A percentile compares a stretch with the other conserved stretches of the same genome.
Conservation (phyloP, 2,888 invertebrate species). For the Blastobasis adustella region DNA sequence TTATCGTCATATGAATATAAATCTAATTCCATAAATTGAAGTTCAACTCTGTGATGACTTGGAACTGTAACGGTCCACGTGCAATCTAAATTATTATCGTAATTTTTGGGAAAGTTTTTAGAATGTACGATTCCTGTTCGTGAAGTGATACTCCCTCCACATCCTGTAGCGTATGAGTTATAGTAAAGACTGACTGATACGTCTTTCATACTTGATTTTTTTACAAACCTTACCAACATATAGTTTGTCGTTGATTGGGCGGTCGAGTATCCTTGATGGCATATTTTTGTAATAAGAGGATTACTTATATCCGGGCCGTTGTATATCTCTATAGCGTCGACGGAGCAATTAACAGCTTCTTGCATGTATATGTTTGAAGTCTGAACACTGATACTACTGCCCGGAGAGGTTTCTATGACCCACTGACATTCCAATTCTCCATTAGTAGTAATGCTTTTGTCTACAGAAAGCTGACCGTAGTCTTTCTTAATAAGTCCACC, state of each 20-base stretch:
- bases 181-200: constrained; percentile 78
- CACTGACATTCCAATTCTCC: constrained; percentile 81
- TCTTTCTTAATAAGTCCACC: constrained; percentile 77
- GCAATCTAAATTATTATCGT: constrained; percentile 83
- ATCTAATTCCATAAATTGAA: constrained; percentile 80
- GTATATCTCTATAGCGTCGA: constrained; percentile 79
- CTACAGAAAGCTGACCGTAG: constrained; percentile 75
- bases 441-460: constrained; percentile 76
- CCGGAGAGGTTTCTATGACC: constrained; percentile 80
- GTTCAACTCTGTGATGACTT: constrained; percentile 78
- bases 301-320: constrained; percentile 78
- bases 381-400: constrained; percentile 78
- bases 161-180: constrained; percentile 61
- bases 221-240: constrained; percentile 80
- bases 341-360: constrained; percentile 68
- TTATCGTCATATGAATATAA: constrained; percentile 43
- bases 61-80: constrained; percentile 84
- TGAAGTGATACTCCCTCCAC: constrained; percentile 82
- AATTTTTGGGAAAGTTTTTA: constrained; percentile 88
- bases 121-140: constrained; percentile 82
- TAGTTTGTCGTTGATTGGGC: constrained; percentile 80
- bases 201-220: constrained; percentile 70
- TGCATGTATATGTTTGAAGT: constrained; percentile 79
- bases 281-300: constrained; percentile 76
- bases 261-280: constrained; percentile 60